A percentile compares a stretch with the other conserved stretches of the same genome.
Conservation (phyloP, 1,140 invertebrate species). For the Lordiphosa stackelbergi region DNA sequence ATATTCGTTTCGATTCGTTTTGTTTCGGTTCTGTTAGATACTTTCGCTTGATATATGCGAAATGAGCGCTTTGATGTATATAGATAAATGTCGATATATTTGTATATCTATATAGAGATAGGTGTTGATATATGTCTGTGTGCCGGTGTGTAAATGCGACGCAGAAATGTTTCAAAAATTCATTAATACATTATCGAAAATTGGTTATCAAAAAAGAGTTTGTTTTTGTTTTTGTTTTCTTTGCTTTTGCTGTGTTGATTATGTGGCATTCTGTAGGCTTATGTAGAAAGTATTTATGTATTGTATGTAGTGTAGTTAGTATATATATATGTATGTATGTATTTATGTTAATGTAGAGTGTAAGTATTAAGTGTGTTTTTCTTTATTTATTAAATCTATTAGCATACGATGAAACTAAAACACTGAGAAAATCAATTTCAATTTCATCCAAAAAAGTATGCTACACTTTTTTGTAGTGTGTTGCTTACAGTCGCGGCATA, state of each 20-base stretch:
- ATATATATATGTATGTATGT: conserved; percentile 25
- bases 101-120: conserved; percentile 8
- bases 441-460: conserved; percentile 42
- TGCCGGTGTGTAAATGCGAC: conserved; percentile 58
- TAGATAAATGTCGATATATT: conserved; percentile 44
- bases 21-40: conserved; percentile 42
- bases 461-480: conserved; percentile 32
- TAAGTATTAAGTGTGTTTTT: conserved; percentile 31
- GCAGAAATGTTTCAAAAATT: conserved; percentile 65
- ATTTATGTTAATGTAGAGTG: conserved; percentile 28
- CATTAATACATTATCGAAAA: conserved; percentile 58
- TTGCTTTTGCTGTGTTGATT: conserved; percentile 42
- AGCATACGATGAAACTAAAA: conserved; percentile 66
- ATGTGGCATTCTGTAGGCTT: conserved; percentile 70
- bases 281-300: conserved; percentile 23
- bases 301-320: conserved; percentile 39
- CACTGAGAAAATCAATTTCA: conserved; percentile 54
- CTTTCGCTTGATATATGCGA: conserved; percentile 47
- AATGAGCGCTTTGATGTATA: conserved; percentile 33
- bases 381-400: conserved; percentile 51
- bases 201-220: conserved; percentile 61
- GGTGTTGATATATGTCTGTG: conserved; percentile 8
- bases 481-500: conserved; percentile 54
- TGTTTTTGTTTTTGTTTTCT: no score
- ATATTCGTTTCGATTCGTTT: conserved; percentile 32